Conservation (phyloP, 2,888 invertebrate species). For the Clistopyga incitator region DNA sequence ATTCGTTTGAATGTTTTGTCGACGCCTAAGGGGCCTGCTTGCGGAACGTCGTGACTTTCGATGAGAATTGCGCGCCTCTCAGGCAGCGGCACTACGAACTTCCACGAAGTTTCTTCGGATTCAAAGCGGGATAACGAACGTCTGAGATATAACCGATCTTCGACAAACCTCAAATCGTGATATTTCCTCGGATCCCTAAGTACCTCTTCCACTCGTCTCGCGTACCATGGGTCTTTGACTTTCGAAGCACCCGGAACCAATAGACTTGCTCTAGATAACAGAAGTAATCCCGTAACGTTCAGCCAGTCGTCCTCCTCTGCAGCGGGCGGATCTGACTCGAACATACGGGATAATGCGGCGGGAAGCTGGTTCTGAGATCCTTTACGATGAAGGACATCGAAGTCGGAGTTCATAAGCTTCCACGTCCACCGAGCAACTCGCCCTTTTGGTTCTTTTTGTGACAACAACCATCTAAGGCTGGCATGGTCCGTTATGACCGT, state of each 20-base stretch:
- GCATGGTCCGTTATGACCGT: slow-evolving; percentile 73
- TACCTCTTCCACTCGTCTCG: slow-evolving; percentile 31
- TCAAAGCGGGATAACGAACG: background rate
- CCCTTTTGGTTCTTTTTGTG: slow-evolving; percentile 68
- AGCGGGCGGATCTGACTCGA: slow-evolving; percentile 30
- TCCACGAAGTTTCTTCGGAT: slow-evolving; percentile 52
- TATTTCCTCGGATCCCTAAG: slow-evolving; percentile 17
- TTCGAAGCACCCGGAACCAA: background rate
- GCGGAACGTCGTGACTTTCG: slow-evolving; percentile 59
- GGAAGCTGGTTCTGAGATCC: slow-evolving; percentile 44
- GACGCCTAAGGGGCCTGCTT: slow-evolving; percentile 68
- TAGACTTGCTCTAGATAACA: background rate
- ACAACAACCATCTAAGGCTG: slow-evolving; percentile 69
- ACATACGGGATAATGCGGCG: slow-evolving; percentile 64
- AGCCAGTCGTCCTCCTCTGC: background rate
- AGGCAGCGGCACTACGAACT: slow-evolving; percentile 66
- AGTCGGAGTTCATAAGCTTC: slow-evolving; percentile 55
- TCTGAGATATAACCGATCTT: background rate
- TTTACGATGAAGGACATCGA: slow-evolving; percentile 19
- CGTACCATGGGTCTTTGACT: slow-evolving; percentile 55
- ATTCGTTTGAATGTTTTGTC: slow-evolving; percentile 58
- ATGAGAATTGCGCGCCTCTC: slow-evolving; percentile 7
- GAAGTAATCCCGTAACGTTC: background rate
- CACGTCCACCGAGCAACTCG: slow-evolving; percentile 58
- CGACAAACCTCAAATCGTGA: slow-evolving; percentile 49